phyloP scores from a whole-genome alignment of 2,888 invertebrate genomes.

The Drosophila borealis region DNA sequence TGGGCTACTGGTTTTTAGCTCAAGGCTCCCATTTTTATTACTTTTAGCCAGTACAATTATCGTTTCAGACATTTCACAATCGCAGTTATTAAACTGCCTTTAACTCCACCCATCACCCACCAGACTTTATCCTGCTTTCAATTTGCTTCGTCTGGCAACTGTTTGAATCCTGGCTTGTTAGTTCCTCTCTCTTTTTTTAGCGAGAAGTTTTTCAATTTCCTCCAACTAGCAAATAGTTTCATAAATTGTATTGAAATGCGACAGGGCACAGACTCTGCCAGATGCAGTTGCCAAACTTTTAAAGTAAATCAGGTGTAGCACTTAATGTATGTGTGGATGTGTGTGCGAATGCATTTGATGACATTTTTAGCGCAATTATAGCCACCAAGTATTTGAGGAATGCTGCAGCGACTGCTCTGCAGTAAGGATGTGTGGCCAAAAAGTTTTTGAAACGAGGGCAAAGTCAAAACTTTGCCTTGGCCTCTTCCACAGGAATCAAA shows the following conservation, averaged over 20 bases:
- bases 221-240: conserved; percentile 45
- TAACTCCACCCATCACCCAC: no score
- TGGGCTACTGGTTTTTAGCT: neutral
- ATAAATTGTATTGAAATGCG: conserved; percentile 47
- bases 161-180: conserved; percentile 17
- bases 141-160: conserved; percentile 23
- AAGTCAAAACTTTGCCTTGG: conserved; percentile 7
- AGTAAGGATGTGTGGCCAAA: conserved; percentile 4
- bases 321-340: neutral
- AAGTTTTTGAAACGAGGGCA: conserved; percentile 4
- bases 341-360: conserved; percentile 24
- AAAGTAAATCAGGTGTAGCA: conserved; percentile 44
- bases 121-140: neutral
- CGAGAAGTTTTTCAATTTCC: conserved; percentile 64
- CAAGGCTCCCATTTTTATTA: neutral
- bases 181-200: neutral
- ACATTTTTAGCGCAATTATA: conserved; percentile 38
- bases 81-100: conserved; percentile 36
- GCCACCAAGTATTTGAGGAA: conserved; percentile 14
- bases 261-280: conserved; percentile 32
- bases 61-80: conserved; percentile 26
- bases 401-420: conserved; percentile 3
- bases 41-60: conserved; percentile 39
- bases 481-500: neutral
- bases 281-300: conserved; percentile 40